phyloP scores from a whole-genome alignment of 2,113 vertebrate genomes.

The Zosterops borbonicus region DNA sequence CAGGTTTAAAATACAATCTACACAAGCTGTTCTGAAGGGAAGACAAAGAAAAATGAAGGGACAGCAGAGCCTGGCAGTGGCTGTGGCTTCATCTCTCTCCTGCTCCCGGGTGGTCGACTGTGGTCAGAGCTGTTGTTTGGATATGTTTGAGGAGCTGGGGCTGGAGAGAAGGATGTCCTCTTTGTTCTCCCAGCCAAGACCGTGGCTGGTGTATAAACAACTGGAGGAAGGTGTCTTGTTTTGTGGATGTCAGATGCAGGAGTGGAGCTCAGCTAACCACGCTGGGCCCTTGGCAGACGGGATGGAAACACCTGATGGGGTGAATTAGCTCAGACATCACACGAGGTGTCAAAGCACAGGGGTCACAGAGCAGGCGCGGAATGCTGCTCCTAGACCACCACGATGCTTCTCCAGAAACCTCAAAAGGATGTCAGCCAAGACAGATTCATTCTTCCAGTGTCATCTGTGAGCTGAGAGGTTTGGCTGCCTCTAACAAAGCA shows the following conservation, averaged over 20 bases:
- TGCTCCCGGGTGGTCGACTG: neutral
- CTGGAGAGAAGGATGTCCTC: neutral
- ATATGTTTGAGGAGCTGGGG: neutral
- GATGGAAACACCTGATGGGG: neutral
- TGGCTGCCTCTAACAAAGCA: neutral
- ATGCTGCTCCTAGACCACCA: neutral
- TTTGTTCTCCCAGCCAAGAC: slow-evolving; percentile 42
- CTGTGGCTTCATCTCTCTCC: neutral
- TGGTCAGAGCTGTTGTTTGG: neutral
- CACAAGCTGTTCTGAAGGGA: neutral
- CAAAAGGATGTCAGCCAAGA: neutral
- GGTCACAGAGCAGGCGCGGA: neutral
- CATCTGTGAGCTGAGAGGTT: neutral
- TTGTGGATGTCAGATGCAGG: neutral
- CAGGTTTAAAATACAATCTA: neutral
- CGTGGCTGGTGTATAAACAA: neutral
- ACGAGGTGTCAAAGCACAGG: neutral
- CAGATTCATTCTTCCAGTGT: neutral
- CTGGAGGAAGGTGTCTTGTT: neutral
- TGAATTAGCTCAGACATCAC: neutral
- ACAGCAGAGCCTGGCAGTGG: neutral
- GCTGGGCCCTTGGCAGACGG: neutral
- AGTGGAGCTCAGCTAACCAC: neutral
- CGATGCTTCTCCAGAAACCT: neutral
- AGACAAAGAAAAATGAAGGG: neutral